These are phyloP conservation scores for Hyles vespertilio DNA, from an alignment of 1,140 invertebrate genomes.

Conservation along the genomic window DNA sequence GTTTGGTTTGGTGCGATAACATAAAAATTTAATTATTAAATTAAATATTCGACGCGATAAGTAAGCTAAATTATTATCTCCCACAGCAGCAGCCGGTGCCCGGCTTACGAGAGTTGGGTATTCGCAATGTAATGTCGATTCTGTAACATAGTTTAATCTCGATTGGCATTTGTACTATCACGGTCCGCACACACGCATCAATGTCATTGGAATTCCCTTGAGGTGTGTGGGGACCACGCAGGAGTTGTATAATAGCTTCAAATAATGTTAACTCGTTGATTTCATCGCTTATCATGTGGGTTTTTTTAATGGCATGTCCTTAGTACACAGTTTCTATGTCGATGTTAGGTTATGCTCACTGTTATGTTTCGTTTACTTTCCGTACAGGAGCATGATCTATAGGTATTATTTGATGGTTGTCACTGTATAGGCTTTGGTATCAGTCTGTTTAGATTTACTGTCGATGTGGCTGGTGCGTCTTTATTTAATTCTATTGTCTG, in stretches of 20 bases:
- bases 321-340: constrained; percentile 27
- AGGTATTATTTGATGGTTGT: constrained; percentile 5
- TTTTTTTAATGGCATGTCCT: constrained; percentile 72
- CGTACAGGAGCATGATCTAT: constrained; percentile 38
- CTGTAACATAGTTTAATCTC: constrained; percentile 1
- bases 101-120: not conserved
- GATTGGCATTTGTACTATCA: not conserved
- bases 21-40: no score
- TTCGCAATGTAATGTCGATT: not conserved
- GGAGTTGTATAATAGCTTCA: constrained; percentile 1
- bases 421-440: constrained; percentile 4
- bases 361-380: constrained; percentile 13
- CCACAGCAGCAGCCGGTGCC: not conserved
- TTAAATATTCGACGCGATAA: no score
- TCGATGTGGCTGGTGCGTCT: constrained; percentile 29
- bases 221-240: not conserved
- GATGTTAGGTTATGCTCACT: constrained; percentile 36
- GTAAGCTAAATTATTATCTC: not conserved
- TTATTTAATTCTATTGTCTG: constrained; percentile 25
- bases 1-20: no score
- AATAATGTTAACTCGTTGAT: constrained; percentile 16
- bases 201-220: not conserved
- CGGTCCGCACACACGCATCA: not conserved
- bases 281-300: constrained; percentile 70
- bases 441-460: constrained; percentile 14